These are phyloP conservation scores for Oscheius sp. DNA, from an alignment of 2,888 invertebrate species.

Conservation along the genomic window DNA sequence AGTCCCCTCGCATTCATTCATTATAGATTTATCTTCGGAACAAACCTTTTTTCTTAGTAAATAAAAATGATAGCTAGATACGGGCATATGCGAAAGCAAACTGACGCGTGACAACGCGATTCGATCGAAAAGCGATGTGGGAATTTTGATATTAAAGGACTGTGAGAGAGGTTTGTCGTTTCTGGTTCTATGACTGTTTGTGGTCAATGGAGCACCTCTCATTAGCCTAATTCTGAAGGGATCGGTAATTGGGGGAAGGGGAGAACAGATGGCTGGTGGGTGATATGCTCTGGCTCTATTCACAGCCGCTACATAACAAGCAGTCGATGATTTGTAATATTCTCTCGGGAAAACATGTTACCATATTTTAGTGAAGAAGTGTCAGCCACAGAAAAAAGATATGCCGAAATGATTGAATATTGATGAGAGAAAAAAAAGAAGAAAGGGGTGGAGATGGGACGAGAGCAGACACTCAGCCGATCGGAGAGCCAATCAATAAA, in stretches of 20 bases:
- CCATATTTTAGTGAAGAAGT: not conserved
- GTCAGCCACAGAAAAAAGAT: not conserved
- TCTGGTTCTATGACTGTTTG: not conserved
- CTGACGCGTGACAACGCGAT: too few relatives aligned
- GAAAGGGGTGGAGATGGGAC: too few relatives aligned
- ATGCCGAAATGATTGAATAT: too few relatives aligned
- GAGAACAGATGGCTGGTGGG: slow-evolving; percentile 20
- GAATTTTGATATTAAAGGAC: not conserved
- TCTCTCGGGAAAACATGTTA: slow-evolving; percentile 5
- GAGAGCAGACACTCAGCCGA: too few relatives aligned
- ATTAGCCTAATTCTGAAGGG: slow-evolving; percentile 29
- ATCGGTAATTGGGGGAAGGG: slow-evolving; percentile 4
- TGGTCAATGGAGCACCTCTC: slow-evolving; percentile 13
- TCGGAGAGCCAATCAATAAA: too few relatives aligned
- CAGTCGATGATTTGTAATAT: slow-evolving; percentile 1
- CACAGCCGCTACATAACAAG: not conserved
- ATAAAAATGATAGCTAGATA: not conserved
- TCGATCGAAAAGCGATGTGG: too few relatives aligned
- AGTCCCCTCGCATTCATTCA: not conserved
- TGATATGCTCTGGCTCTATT: too few relatives aligned
- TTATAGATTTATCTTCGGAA: not conserved
- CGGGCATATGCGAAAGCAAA: not conserved
- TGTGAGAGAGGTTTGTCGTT: not conserved
- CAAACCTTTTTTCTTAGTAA: not conserved
- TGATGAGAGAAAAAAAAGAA: too few relatives aligned